Conservation (phyloP, 2,888 invertebrate species). For the Entomobrya proxima region DNA sequence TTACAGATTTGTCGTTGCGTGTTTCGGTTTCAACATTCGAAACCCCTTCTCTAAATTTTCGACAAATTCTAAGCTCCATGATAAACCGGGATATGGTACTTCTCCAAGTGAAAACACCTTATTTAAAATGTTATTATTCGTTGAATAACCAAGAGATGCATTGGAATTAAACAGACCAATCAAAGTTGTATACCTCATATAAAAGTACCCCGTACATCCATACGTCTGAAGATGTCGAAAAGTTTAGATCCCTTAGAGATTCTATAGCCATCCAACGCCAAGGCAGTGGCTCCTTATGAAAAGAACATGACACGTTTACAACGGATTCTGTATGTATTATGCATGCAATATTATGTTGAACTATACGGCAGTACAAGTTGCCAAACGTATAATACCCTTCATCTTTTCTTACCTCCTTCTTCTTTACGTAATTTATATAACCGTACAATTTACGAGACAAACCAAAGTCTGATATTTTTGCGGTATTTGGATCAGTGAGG, state of each 20-base stretch:
- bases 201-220: constrained; percentile 63
- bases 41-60: constrained; percentile 45
- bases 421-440: constrained; percentile 61
- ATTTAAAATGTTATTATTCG: too few relatives aligned
- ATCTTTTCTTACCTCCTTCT: constrained; percentile 54
- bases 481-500: constrained; percentile 26
- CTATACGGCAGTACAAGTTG: not conserved
- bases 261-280: constrained; percentile 64
- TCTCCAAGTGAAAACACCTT: constrained; percentile 59
- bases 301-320: too few relatives aligned
- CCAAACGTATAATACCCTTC: too few relatives aligned
- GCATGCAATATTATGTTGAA: too few relatives aligned
- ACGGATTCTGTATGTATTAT: too few relatives aligned
- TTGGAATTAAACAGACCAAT: not conserved
- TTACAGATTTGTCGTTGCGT: constrained; percentile 48
- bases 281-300: constrained; percentile 60
- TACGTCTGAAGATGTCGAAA: constrained; percentile 52
- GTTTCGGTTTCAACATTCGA: constrained; percentile 39
- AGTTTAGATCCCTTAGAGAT: constrained; percentile 46
- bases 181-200: constrained; percentile 42
- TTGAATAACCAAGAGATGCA: not conserved
- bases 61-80: constrained; percentile 61
- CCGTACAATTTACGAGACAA: constrained; percentile 53
- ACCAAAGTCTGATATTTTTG: constrained; percentile 60
- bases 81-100: constrained; percentile 58